Conservation (phyloP, 2,113 vertebrate genomes). For the Myodes glareolus region DNA sequence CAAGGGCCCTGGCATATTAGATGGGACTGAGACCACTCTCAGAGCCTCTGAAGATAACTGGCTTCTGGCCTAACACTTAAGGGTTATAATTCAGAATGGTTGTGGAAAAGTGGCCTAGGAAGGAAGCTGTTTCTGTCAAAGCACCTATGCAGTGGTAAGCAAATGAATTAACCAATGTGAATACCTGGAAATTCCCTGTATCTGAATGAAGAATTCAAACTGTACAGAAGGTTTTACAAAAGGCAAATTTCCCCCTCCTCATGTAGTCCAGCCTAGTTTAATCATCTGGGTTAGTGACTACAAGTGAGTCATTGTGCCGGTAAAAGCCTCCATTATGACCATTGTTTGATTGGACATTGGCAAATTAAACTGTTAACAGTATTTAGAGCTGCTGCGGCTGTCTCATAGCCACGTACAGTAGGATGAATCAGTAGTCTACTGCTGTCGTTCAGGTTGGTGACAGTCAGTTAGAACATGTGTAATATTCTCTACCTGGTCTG, state of each 20-base stretch:
- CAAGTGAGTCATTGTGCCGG: conserved; percentile 81
- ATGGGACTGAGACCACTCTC: conserved; percentile 48
- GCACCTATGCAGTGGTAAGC: not conserved
- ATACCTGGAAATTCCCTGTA: conserved; percentile 44
- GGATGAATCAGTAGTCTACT: conserved; percentile 79
- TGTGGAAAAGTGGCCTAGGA: conserved; percentile 57
- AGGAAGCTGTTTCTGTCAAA: conserved; percentile 53
- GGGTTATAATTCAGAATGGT: not conserved
- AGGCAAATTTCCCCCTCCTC: conserved; percentile 13
- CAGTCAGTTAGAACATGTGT: conserved; percentile 90
- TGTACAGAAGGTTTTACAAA: conserved; percentile 63
- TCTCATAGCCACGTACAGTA: conserved; percentile 81
- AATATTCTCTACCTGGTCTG: conserved; percentile 91
- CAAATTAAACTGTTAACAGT: conserved; percentile 87
- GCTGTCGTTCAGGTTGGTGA: conserved; percentile 88
- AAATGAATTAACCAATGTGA: conserved; percentile 12
- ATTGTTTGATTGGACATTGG: conserved; percentile 83
- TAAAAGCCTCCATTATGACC: conserved; percentile 80
- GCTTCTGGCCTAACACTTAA: conserved; percentile 29
- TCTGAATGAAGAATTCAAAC: conserved; percentile 65
- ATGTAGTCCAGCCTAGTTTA: conserved; percentile 59
- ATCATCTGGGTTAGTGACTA: conserved; percentile 80
- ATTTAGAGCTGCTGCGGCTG: conserved; percentile 89
- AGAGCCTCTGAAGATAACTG: conserved; percentile 40
- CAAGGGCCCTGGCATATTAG: conserved; percentile 48